These are phyloP conservation scores for Agrypnus murinus DNA, from an alignment of 2,888 invertebrate species.

Conservation along the genomic window DNA sequence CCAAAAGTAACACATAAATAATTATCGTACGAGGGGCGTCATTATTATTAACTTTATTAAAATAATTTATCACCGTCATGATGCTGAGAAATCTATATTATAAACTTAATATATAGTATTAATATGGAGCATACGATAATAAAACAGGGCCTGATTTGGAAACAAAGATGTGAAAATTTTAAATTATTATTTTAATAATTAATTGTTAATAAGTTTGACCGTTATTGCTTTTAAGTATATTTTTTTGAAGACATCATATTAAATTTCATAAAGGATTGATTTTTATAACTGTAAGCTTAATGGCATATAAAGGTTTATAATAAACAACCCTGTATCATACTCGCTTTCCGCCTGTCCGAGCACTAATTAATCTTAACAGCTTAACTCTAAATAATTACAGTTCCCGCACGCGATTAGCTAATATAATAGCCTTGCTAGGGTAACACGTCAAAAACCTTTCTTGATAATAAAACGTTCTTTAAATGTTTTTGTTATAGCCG, in stretches of 20 bases:
- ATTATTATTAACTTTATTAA: slow-evolving; percentile 45
- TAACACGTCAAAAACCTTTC: slow-evolving; percentile 16
- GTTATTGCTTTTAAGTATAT: too few relatives aligned
- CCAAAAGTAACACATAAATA: slow-evolving; percentile 42
- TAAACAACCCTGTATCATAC: slow-evolving; percentile 19
- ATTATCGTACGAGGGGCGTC: slow-evolving; percentile 41
- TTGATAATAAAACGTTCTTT: slow-evolving; percentile 11
- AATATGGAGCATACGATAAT: too few relatives aligned
- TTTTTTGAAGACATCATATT: too few relatives aligned
- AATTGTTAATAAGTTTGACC: too few relatives aligned
- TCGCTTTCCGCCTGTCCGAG: slow-evolving; percentile 33
- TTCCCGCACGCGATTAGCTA: slow-evolving; percentile 36
- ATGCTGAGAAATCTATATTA: slow-evolving; percentile 21
- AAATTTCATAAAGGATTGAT: not conserved
- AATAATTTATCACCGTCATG: slow-evolving; percentile 45
- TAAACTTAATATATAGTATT: too few relatives aligned
- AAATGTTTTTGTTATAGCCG: not conserved
- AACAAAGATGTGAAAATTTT: too few relatives aligned
- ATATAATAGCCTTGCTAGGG: slow-evolving; percentile 24
- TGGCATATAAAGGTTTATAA: slow-evolving; percentile 28
- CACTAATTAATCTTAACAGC: slow-evolving; percentile 38
- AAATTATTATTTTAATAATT: too few relatives aligned
- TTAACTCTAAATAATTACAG: slow-evolving; percentile 36
- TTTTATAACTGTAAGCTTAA: not conserved
- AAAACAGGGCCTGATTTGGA: too few relatives aligned